Evolutionary conservation across 1,140 invertebrate genomes (phyloP).

Genomic region (Diachasmimorpha longicaudata): DNA sequence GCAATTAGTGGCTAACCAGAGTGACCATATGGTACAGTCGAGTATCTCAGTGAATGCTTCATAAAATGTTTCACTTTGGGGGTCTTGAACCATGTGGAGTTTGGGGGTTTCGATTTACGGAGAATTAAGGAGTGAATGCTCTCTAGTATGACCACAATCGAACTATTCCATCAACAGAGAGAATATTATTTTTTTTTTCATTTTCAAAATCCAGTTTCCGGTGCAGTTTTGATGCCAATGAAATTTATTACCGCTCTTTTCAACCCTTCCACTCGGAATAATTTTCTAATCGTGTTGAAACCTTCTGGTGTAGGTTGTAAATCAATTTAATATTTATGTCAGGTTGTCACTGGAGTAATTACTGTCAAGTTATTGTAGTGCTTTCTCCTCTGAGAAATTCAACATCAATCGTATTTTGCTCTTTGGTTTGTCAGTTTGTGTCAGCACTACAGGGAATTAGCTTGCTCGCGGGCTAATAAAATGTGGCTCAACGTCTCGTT

Average conservation of each 20-base stretch:
- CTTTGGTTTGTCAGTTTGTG: background rate
- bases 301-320: too few species aligned
- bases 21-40: background rate
- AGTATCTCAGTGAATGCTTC: constrained; percentile 46
- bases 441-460: background rate
- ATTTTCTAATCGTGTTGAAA: too few species aligned
- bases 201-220: background rate
- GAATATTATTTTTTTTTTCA: background rate
- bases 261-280: too few species aligned
- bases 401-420: background rate
- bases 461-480: background rate
- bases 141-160: too few species aligned
- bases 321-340: too few species aligned
- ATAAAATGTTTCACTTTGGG: constrained; percentile 42
- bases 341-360: too few species aligned
- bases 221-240: too few species aligned
- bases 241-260: too few species aligned
- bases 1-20: constrained; percentile 49
- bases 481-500: background rate
- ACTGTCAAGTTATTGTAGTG: too few species aligned
- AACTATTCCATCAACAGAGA: too few species aligned
- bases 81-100: background rate
- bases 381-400: background rate
- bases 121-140: background rate
- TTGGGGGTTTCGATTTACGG: background rate